Evolutionary conservation across 2,797 vertebrate species (phyloP).

Genomic region (Sarcophilus harrisii): DNA sequence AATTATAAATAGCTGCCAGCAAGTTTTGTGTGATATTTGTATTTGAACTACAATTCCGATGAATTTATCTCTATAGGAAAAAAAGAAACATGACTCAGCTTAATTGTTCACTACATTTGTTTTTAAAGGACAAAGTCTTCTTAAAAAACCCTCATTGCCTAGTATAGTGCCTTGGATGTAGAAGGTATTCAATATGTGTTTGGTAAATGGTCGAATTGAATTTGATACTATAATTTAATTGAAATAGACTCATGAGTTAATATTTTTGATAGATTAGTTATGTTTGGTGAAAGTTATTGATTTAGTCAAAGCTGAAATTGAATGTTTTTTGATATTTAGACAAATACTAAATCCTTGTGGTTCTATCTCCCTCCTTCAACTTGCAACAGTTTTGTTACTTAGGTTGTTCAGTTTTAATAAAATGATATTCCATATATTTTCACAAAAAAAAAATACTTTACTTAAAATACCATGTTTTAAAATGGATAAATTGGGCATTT

Average conservation of each 20-base stretch:
- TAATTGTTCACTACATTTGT: background rate
- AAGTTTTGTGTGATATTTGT: background rate
- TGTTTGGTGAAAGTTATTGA: background rate
- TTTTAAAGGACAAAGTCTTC: background rate
- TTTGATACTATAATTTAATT: background rate
- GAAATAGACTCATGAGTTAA: background rate
- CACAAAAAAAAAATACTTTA: slow-evolving; percentile 5
- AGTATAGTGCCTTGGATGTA: background rate
- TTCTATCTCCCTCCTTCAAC: background rate
- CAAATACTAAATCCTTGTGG: slow-evolving; percentile 30
- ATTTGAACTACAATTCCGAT: background rate
- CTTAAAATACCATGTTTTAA: slow-evolving; percentile 12
- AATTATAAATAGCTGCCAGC: background rate
- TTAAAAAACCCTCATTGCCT: background rate
- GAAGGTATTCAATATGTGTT: background rate
- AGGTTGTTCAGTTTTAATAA: background rate
- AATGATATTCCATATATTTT: slow-evolving; percentile 26
- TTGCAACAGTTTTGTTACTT: slow-evolving; percentile 45
- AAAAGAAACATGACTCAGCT: too few species aligned
- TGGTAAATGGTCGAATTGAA: background rate
- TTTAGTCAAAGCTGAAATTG: slow-evolving; percentile 44
- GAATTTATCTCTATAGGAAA: background rate
- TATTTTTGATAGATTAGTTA: background rate
- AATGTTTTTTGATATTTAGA: background rate
- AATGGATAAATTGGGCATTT: background rate